Conservation (phyloP, 23 tunicate species). For the Trididemnum nubilum region DNA sequence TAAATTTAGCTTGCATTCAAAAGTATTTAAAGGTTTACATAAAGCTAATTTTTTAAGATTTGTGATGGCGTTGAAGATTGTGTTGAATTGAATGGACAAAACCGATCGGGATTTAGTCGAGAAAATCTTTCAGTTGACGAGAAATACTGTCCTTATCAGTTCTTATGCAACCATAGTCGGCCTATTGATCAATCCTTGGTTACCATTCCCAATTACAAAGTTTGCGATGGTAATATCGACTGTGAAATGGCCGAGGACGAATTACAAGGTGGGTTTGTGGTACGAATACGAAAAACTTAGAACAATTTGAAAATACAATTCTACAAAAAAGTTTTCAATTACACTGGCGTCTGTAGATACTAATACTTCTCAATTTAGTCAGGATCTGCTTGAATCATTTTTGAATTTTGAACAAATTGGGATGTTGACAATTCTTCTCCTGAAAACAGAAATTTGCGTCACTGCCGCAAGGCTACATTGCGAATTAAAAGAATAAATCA, state of each 20-base stretch:
- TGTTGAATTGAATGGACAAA: not conserved
- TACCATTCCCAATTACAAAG: conserved; percentile 37
- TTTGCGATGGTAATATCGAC: conserved; percentile 68
- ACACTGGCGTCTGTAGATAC: not conserved
- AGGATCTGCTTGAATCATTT: too few species aligned
- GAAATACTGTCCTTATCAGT: conserved; percentile 29
- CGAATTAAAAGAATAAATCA: too few species aligned
- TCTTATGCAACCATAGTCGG: conserved; percentile 49
- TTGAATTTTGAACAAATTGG: too few species aligned
- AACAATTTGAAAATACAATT: too few species aligned
- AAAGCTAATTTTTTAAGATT: too few species aligned
- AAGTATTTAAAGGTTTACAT: too few species aligned
- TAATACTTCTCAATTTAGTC: not conserved
- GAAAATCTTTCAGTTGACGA: conserved; percentile 58
- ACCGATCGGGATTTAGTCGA: not conserved
- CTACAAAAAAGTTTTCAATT: too few species aligned
- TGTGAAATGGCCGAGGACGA: conserved; percentile 81
- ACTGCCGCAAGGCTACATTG: too few species aligned
- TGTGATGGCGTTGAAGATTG: conserved; percentile 79
- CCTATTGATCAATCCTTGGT: conserved; percentile 38
- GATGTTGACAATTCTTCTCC: too few species aligned
- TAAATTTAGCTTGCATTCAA: too few species aligned
- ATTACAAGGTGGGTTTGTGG: conserved; percentile 44
- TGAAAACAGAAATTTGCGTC: too few species aligned
- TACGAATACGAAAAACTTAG: too few species aligned